Conservation (phyloP, 2,113 vertebrate genomes). For the Pelusios castaneus region DNA sequence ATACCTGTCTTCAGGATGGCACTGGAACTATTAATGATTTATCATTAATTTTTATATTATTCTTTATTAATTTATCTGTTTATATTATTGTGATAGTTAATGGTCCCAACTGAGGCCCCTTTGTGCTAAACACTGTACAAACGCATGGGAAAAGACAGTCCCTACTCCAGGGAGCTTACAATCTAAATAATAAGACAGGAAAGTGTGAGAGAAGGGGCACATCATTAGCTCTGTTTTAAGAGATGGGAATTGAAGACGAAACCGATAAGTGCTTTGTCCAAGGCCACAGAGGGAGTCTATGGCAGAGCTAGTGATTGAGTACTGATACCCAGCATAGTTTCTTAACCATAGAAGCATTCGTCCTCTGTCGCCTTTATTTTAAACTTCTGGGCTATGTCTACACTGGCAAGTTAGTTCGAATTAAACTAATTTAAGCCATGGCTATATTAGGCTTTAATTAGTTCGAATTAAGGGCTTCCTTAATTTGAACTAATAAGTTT, state of each 20-base stretch:
- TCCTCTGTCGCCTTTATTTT: not conserved
- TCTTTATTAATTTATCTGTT: not conserved
- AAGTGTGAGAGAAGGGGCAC: not conserved
- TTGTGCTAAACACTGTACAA: not conserved
- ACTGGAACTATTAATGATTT: not conserved
- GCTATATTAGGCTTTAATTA: too few relatives aligned
- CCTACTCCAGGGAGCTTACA: not conserved
- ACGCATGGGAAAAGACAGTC: not conserved
- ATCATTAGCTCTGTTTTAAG: not conserved
- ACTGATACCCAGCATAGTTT: not conserved
- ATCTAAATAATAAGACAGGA: not conserved
- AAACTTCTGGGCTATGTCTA: not conserved
- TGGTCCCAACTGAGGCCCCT: not conserved
- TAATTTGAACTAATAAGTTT: too few relatives aligned
- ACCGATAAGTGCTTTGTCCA: not conserved
- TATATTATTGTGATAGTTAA: not conserved
- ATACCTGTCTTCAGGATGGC: fast-evolving
- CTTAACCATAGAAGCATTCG: not conserved
- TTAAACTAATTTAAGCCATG: too few relatives aligned
- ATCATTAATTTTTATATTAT: not conserved
- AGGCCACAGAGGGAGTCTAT: not conserved
- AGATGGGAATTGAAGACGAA: not conserved
- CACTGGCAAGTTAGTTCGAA: too few relatives aligned
- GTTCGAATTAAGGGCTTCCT: too few relatives aligned
- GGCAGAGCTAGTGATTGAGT: not conserved